Evolutionary conservation across 2,113 vertebrate species (phyloP).

Genomic region (Turnix velox): DNA sequence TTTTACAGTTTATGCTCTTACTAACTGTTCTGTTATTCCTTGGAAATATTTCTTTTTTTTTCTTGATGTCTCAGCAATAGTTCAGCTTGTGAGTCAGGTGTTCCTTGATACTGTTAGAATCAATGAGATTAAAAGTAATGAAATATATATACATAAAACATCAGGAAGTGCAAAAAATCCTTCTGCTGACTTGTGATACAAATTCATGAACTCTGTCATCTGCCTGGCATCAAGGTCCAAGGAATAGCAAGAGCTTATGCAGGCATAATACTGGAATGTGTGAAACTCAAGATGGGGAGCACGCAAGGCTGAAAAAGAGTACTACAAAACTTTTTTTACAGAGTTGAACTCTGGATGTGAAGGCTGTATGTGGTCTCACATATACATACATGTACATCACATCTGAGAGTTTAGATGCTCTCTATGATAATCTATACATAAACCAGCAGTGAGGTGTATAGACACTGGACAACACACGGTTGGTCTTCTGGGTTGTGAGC

Average conservation of each 20-base stretch:
- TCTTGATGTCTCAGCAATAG: background rate
- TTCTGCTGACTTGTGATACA: background rate
- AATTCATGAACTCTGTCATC: background rate
- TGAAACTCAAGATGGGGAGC: fast-evolving
- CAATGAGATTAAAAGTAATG: background rate
- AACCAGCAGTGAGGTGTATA: background rate
- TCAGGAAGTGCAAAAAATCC: background rate
- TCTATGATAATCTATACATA: background rate
- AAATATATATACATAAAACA: background rate
- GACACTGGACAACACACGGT: background rate
- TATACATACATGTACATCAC: fast-evolving
- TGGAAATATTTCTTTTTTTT: background rate
- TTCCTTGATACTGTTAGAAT: background rate
- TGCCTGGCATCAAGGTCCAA: background rate
- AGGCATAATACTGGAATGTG: background rate
- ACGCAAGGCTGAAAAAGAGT: background rate
- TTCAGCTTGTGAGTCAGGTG: background rate
- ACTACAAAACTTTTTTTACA: background rate
- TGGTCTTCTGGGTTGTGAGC: no score
- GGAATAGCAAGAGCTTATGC: background rate
- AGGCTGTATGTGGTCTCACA: background rate
- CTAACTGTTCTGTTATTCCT: constrained; percentile 3
- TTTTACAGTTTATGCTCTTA: constrained; percentile 14
- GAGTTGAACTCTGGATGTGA: background rate
- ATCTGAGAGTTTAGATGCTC: background rate